These are phyloP conservation scores for Calcarius lapponicus DNA, from an alignment of 2,797 vertebrate genomes.

Conservation along the genomic window DNA sequence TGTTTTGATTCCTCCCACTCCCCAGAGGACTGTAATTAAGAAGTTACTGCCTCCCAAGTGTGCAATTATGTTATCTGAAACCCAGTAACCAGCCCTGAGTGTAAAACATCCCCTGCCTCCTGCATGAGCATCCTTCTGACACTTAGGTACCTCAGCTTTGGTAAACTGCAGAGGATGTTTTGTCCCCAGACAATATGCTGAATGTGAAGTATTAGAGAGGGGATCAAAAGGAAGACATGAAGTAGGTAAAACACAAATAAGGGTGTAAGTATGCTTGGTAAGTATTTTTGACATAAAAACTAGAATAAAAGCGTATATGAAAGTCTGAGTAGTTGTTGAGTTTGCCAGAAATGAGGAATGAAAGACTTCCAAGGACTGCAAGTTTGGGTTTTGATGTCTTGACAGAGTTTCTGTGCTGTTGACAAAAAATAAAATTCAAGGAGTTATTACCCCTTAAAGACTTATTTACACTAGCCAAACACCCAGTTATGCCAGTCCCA, in stretches of 20 bases:
- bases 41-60: neutral
- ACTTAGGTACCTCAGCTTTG: neutral
- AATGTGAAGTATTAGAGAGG: neutral
- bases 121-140: neutral
- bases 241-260: neutral
- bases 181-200: neutral
- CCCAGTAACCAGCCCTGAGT: neutral
- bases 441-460: neutral
- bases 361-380: neutral
- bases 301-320: neutral
- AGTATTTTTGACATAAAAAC: neutral
- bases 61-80: slow-evolving; percentile 33
- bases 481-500: neutral
- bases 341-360: neutral
- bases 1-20: neutral
- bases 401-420: neutral
- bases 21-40: slow-evolving; percentile 28
- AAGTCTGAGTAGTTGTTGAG: neutral
- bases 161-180: neutral
- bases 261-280: neutral
- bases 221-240: neutral
- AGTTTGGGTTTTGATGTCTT: neutral
- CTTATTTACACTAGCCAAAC: neutral
- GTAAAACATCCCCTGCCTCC: neutral
- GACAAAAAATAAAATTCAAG: neutral